A percentile compares a stretch with the other conserved stretches of the same genome.
Conservation (phyloP, 2,797 vertebrate species). For the Melanotaenia maccullochi region DNA sequence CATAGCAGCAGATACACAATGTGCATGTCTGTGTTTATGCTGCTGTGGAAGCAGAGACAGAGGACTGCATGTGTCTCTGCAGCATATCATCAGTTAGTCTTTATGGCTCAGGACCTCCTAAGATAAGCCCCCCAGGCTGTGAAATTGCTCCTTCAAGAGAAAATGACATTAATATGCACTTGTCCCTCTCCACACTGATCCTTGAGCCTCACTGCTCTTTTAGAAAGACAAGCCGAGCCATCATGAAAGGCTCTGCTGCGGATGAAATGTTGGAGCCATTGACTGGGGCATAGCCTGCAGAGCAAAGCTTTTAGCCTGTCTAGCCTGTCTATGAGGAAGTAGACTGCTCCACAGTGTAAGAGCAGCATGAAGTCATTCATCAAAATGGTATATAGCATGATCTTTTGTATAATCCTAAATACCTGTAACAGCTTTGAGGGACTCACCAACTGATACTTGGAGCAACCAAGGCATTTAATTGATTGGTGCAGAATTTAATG, state of each 20-base stretch:
- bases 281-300: slow-evolving; percentile 69
- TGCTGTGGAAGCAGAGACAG: slow-evolving; percentile 25
- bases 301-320: slow-evolving; percentile 78
- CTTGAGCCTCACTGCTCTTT: slow-evolving; percentile 73
- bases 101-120: slow-evolving; percentile 76
- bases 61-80: slow-evolving; percentile 49
- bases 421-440: slow-evolving; percentile 40
- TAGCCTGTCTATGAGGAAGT: slow-evolving; percentile 55
- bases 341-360: slow-evolving; percentile 54
- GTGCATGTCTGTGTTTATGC: slow-evolving; percentile 17
- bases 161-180: slow-evolving; percentile 81
- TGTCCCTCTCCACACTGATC: slow-evolving; percentile 70
- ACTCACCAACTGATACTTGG: slow-evolving; percentile 16
- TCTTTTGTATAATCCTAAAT: slow-evolving; percentile 67
- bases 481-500: slow-evolving; percentile 31
- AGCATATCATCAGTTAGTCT: slow-evolving; percentile 71
- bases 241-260: slow-evolving; percentile 66
- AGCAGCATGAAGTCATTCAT: slow-evolving; percentile 71
- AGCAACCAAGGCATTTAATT: slow-evolving; percentile 35
- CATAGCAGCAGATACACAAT: slow-evolving; percentile 38
- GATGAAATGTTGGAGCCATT: slow-evolving; percentile 69
- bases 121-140: slow-evolving; percentile 79
- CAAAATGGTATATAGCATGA: slow-evolving; percentile 49
- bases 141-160: slow-evolving; percentile 81
- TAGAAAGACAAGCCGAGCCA: slow-evolving; percentile 68